Conservation (phyloP, 2,797 vertebrate species). For the Chloroceryle amazona region DNA sequence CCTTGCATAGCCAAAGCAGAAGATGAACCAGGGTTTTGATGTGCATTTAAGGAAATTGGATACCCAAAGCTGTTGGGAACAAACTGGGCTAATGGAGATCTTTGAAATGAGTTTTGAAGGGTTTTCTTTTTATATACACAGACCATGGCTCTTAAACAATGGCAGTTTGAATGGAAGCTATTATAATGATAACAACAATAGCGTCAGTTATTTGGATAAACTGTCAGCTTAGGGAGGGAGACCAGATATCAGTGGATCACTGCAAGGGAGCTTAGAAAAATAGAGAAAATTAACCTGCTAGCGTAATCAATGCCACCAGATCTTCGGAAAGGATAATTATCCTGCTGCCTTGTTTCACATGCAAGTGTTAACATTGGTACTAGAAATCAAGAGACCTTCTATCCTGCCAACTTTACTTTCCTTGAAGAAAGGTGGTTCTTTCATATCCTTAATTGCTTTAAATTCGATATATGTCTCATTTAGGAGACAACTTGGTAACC, state of each 20-base stretch:
- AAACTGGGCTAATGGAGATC: conserved; percentile 5
- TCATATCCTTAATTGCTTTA: neutral
- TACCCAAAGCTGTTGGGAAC: neutral
- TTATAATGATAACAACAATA: conserved; percentile 10
- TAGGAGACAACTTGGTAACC: neutral
- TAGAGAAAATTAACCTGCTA: conserved; percentile 5
- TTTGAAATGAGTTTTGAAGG: conserved; percentile 38
- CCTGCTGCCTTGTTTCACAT: rapidly evolving
- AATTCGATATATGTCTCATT: neutral
- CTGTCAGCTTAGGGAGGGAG: neutral
- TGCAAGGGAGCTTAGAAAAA: conserved; percentile 6
- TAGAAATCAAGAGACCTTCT: neutral
- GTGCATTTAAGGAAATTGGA: neutral
- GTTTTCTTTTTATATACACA: conserved; percentile 8
- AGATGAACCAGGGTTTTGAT: neutral
- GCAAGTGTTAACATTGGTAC: neutral
- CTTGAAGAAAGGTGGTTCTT: neutral
- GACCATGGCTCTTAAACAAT: conserved; percentile 1
- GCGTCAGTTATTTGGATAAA: conserved; percentile 2
- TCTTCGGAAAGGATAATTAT: neutral
- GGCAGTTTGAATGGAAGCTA: conserved; percentile 19
- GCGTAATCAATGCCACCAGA: neutral
- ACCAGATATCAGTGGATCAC: neutral
- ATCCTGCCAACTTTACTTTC: neutral
- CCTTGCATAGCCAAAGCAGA: neutral